A percentile compares a stretch with the other conserved stretches of the same genome.
Conservation (phyloP, 92 coral and sea anemone genomes). For the Isaurus tuberculatus region DNA sequence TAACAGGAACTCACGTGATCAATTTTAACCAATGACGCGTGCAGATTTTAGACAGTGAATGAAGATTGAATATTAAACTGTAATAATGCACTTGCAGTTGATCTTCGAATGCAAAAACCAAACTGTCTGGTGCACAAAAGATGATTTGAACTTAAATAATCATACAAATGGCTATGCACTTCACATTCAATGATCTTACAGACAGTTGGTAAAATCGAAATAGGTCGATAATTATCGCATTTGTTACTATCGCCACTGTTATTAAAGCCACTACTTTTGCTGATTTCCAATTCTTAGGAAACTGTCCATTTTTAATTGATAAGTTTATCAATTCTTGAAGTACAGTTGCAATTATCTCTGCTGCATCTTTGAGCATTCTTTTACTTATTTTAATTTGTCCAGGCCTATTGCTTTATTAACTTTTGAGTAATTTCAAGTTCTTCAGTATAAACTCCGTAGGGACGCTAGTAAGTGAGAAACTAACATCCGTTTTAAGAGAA, state of each 20-base stretch:
- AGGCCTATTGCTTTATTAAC: constrained; percentile 11
- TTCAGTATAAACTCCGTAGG: constrained; percentile 17
- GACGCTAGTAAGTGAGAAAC: constrained; percentile 4
- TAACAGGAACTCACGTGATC: no score
- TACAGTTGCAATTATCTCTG: not conserved
- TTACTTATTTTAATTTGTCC: constrained; percentile 18
- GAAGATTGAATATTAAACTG: no score
- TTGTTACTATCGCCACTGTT: not conserved
- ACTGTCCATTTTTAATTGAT: not conserved
- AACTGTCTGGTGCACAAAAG: constrained; percentile 4
- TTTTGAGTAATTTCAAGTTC: constrained; percentile 26
- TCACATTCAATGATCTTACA: constrained; percentile 1
- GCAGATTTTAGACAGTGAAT: no score
- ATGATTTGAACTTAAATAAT: constrained; percentile 6
- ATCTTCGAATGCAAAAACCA: not conserved
- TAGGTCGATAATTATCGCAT: not conserved
- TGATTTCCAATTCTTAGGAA: constrained; percentile 6
- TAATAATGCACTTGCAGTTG: constrained; percentile 6
- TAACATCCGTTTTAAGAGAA: constrained; percentile 5
- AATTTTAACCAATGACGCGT: no score
- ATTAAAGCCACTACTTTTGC: not conserved
- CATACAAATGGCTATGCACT: not conserved
- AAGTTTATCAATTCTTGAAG: constrained; percentile 5
- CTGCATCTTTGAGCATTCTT: not conserved
- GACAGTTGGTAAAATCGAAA: constrained; percentile 8